Conservation (phyloP, 53 echinoderm and acorn worm genomes). For the Echinometra lucunter region DNA sequence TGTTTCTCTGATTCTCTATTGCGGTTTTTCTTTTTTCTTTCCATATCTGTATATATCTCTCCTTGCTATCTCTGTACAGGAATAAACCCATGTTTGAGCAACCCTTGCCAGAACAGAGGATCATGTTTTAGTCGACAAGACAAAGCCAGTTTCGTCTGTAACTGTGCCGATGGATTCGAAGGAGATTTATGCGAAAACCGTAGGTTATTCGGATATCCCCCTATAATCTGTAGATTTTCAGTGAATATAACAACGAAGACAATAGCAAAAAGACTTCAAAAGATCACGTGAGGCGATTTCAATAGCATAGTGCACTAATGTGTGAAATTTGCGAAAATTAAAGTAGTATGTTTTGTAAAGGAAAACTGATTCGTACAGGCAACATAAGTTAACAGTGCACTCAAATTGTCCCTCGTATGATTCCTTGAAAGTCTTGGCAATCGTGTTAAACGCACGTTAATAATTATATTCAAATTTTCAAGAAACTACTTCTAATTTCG, state of each 20-base stretch:
- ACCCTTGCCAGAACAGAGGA: constrained; percentile 61
- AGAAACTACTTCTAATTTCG: no score
- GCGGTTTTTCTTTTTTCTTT: background rate
- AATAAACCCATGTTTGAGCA: constrained; percentile 63
- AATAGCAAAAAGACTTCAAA: no score
- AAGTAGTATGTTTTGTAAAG: no score
- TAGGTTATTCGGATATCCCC: background rate
- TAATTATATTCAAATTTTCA: no score
- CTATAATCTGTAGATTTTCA: background rate
- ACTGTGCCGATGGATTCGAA: constrained; percentile 50
- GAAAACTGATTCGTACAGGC: no score
- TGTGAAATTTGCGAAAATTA: no score
- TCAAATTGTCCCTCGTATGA: no score
- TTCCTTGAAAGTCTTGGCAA: no score
- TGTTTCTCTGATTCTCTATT: background rate
- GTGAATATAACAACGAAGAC: background rate
- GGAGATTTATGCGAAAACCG: constrained; percentile 45
- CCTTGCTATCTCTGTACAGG: background rate
- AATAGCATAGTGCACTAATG: no score
- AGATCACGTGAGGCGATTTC: no score
- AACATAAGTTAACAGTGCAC: no score
- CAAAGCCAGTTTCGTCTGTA: constrained; percentile 7
- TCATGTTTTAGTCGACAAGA: constrained; percentile 45
- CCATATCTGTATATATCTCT: background rate
- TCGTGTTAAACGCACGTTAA: no score